A percentile compares a stretch with the other conserved stretches of the same genome.
Evolutionary conservation across 2,888 invertebrate genomes (phyloP).

Genomic region (Nymphalis urticae): DNA sequence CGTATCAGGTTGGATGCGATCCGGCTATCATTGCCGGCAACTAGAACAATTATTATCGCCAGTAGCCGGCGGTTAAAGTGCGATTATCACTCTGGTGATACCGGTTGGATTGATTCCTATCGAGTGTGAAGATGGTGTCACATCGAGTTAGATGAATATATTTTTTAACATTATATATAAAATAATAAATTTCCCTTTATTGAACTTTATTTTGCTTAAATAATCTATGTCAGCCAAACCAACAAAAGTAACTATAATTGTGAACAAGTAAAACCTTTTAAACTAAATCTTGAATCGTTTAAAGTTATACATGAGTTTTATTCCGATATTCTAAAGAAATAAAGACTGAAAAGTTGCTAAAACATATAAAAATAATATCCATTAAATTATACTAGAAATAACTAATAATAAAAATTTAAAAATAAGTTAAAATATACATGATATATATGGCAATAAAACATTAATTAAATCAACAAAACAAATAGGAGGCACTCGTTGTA

Average conservation of each 20-base stretch:
- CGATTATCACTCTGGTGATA: conserved; percentile 36
- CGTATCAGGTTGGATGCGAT: conserved; percentile 22
- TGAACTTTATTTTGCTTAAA: neutral
- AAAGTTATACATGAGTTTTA: too few species aligned
- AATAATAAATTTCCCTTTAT: neutral
- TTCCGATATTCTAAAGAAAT: too few species aligned
- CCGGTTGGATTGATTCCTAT: conserved; percentile 27
- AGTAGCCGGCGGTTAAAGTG: conserved; percentile 37
- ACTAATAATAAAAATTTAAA: too few species aligned
- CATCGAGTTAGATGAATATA: conserved; percentile 6
- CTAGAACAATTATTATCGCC: conserved; percentile 31
- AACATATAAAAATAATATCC: neutral
- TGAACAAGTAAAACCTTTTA: too few species aligned
- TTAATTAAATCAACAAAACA: neutral
- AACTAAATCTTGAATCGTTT: too few species aligned
- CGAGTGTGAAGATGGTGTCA: neutral
- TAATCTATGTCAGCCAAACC: neutral
- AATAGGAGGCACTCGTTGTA: neutral
- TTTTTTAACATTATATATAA: too few species aligned
- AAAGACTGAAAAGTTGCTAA: neutral
- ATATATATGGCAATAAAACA: too few species aligned
- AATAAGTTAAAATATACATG: too few species aligned
- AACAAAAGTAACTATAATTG: too few species aligned
- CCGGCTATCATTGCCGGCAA: conserved; percentile 30
- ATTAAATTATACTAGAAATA: too few species aligned